Percentiles rank a stretch among this genome's conserved stretches.
phyloP scores from a whole-genome alignment of 2,113 vertebrate species.

The Callospermophilus lateralis region DNA sequence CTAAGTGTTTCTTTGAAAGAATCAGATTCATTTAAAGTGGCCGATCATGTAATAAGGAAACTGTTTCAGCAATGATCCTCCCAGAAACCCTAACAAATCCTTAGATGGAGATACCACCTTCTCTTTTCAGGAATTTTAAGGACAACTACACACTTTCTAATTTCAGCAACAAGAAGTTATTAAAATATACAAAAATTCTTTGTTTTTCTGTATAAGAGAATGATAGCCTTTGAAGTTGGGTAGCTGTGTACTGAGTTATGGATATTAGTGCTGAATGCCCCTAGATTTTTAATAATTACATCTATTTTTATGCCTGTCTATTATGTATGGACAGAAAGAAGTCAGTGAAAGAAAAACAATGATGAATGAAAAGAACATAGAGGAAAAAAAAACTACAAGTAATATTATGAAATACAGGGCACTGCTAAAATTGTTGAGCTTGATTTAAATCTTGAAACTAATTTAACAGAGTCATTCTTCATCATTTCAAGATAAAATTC shows the following conservation, averaged over 20 bases:
- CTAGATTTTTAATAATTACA: background rate
- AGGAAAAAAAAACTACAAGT: background rate
- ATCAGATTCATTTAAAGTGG: background rate
- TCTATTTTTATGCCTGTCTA: background rate
- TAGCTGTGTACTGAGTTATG: background rate
- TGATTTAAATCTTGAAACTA: slow-evolving; percentile 50
- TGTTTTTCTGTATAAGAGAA: background rate
- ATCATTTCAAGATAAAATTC: slow-evolving; percentile 10
- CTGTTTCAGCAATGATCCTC: background rate
- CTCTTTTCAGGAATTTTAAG: slow-evolving; percentile 16
- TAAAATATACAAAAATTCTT: background rate
- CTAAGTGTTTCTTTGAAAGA: background rate
- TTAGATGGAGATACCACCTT: background rate
- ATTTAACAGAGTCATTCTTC: slow-evolving; percentile 16
- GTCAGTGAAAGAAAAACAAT: background rate
- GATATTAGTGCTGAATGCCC: background rate
- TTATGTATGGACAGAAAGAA: background rate
- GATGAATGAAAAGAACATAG: background rate
- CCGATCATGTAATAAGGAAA: background rate
- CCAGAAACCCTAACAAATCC: background rate
- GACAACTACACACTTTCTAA: background rate
- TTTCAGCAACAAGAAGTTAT: background rate
- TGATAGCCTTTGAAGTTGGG: background rate
- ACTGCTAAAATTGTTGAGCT: slow-evolving; percentile 13
- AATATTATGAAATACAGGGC: background rate